Evolutionary conservation across 1,140 invertebrate species (phyloP).

Genomic region (Adelges cooleyi): DNA sequence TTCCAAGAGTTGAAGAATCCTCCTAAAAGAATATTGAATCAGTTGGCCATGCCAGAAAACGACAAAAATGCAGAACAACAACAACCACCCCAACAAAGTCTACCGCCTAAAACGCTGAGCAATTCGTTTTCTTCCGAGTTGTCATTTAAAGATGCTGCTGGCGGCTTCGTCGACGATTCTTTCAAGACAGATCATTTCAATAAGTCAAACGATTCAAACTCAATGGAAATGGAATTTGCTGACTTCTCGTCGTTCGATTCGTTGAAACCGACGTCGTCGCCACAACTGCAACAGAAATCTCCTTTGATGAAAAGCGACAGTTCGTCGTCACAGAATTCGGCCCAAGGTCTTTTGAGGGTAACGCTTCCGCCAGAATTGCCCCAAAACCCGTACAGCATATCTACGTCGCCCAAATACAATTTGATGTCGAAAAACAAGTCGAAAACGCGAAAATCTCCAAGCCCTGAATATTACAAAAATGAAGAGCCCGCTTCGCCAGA

Average conservation of each 20-base stretch:
- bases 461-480: conserved; percentile 26
- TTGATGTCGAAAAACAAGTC: conserved; percentile 31
- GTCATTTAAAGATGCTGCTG: conserved; percentile 35
- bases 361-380: conserved; percentile 54
- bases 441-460: conserved; percentile 32
- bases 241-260: conserved; percentile 35
- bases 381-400: conserved; percentile 20
- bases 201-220: conserved; percentile 41
- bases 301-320: conserved; percentile 18
- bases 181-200: conserved; percentile 52
- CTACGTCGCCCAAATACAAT: conserved; percentile 31
- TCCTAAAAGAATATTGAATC: conserved; percentile 78
- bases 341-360: conserved; percentile 51
- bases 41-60: conserved; percentile 45
- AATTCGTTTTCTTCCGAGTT: conserved; percentile 21
- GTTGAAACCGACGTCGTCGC: conserved; percentile 12
- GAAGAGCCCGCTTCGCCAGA: conserved; percentile 9
- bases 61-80: conserved; percentile 8
- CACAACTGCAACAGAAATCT: conserved; percentile 22
- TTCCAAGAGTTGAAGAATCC: conserved; percentile 88
- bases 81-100: conserved; percentile 16
- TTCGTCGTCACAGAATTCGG: conserved; percentile 24
- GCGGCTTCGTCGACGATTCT: conserved; percentile 59
- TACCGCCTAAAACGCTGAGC: not conserved
- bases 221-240: conserved; percentile 48